phyloP scores from a whole-genome alignment of 2,797 vertebrate species.

The Diglossa cyanea region DNA sequence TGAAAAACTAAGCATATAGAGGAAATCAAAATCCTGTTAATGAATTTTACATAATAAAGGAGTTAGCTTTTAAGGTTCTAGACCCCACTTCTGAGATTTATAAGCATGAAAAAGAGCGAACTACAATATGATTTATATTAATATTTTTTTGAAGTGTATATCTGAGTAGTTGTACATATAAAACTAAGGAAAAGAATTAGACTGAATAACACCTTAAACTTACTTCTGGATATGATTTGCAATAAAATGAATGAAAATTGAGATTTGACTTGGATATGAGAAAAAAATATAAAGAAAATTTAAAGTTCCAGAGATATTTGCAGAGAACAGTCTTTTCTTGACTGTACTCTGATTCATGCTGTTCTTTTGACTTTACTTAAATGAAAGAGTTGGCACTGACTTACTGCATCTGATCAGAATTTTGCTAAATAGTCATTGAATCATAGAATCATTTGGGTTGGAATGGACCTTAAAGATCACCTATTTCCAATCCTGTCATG shows the following conservation, averaged over 20 bases:
- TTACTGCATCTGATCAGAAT: slow-evolving; percentile 9
- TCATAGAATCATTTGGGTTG: background rate
- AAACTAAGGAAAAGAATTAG: background rate
- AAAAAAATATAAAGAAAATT: background rate
- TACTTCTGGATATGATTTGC: background rate
- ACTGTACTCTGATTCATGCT: background rate
- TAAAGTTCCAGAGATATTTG: background rate
- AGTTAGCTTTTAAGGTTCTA: background rate
- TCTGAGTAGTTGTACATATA: background rate
- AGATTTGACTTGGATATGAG: background rate
- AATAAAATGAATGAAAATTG: background rate
- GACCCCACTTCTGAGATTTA: background rate
- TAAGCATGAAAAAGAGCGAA: background rate
- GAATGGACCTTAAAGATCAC: background rate
- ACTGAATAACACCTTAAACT: background rate
- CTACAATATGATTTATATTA: background rate
- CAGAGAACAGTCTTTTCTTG: background rate
- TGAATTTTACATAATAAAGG: background rate
- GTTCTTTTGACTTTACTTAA: background rate
- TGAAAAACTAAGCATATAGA: background rate
- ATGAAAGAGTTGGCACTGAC: background rate
- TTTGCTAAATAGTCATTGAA: background rate
- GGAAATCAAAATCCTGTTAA: background rate
- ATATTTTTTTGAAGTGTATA: background rate
- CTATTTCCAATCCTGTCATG: background rate